These are phyloP conservation scores for Danio albolineatus DNA, from an alignment of 2,797 vertebrate genomes.

Conservation along the genomic window DNA sequence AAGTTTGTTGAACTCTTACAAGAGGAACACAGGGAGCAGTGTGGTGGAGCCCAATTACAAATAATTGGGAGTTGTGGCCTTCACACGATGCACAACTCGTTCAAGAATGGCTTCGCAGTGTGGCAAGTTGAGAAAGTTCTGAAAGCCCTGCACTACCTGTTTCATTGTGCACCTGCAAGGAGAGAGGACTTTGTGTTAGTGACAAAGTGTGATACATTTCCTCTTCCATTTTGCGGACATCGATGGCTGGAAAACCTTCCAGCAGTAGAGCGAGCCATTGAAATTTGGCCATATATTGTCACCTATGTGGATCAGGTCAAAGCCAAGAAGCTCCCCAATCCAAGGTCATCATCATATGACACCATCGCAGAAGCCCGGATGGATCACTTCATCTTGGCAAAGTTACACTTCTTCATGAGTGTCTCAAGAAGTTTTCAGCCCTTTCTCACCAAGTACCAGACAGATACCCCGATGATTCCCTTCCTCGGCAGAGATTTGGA, in stretches of 20 bases:
- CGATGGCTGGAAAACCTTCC: no score
- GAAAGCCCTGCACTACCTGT: slow-evolving; percentile 15
- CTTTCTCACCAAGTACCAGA: slow-evolving; percentile 46
- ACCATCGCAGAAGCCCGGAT: no score
- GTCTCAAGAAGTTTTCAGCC: slow-evolving; percentile 39
- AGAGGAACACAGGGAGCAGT: no score
- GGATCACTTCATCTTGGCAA: slow-evolving; percentile 22
- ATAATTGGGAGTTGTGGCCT: no score
- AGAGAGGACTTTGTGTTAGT: background rate
- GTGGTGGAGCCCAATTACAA: no score
- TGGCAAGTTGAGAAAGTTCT: slow-evolving; percentile 28
- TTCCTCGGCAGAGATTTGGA: slow-evolving; percentile 41
- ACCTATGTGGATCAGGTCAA: background rate
- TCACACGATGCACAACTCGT: slow-evolving; percentile 15
- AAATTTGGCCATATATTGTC: slow-evolving; percentile 12
- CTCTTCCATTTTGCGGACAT: no score
- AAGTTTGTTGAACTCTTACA: slow-evolving; percentile 41
- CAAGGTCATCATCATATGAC: no score
- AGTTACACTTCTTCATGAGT: slow-evolving; percentile 35
- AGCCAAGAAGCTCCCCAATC: no score
- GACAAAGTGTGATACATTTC: background rate
- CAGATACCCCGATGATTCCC: slow-evolving; percentile 48
- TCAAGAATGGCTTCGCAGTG: slow-evolving; percentile 9
- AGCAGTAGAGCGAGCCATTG: background rate
- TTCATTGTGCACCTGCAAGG: no score